Percentiles rank a stretch among this genome's conserved stretches.
Conservation (phyloP, 2,113 vertebrate genomes). For the Tylochromis polylepis region DNA sequence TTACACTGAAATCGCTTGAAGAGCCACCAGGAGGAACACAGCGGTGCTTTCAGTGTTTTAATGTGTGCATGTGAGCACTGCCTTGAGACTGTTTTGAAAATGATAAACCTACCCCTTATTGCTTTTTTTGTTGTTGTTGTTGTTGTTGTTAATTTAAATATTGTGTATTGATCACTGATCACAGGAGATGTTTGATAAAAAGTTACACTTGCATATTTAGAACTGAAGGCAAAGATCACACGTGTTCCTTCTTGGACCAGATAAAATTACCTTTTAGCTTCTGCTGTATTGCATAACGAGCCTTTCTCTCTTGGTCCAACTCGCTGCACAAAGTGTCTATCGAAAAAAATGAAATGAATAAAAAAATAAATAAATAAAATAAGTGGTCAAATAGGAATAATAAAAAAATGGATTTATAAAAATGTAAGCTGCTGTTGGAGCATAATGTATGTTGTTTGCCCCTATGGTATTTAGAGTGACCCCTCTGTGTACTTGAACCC, state of each 20-base stretch:
- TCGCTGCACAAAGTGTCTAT: constrained; percentile 91
- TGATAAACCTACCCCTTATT: neutral
- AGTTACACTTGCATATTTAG: constrained; percentile 75
- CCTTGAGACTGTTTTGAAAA: neutral
- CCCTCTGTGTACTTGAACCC: constrained; percentile 61
- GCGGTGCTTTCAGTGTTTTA: neutral
- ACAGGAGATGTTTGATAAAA: constrained; percentile 14
- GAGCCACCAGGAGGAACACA: neutral
- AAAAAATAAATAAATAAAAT: neutral
- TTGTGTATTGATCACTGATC: neutral
- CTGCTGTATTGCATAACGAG: constrained; percentile 92
- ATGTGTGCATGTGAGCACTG: neutral
- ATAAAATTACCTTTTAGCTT: constrained; percentile 88
- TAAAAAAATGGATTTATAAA: neutral
- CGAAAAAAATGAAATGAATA: constrained; percentile 33
- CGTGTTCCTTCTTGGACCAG: constrained; percentile 6
- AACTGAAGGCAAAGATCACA: neutral
- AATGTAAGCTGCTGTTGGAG: neutral
- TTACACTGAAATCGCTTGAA: neutral
- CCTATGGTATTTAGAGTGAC: constrained; percentile 64
- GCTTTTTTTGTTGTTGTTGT: neutral
- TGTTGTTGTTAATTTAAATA: rapidly evolving
- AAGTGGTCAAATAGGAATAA: neutral
- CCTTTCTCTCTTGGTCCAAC: constrained; percentile 91
- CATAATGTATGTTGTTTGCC: constrained; percentile 40